A percentile compares a stretch with the other conserved stretches of the same genome.
Evolutionary conservation across 2,797 vertebrate genomes (phyloP).

Genomic region (Rhadinocentrus ornatus): DNA sequence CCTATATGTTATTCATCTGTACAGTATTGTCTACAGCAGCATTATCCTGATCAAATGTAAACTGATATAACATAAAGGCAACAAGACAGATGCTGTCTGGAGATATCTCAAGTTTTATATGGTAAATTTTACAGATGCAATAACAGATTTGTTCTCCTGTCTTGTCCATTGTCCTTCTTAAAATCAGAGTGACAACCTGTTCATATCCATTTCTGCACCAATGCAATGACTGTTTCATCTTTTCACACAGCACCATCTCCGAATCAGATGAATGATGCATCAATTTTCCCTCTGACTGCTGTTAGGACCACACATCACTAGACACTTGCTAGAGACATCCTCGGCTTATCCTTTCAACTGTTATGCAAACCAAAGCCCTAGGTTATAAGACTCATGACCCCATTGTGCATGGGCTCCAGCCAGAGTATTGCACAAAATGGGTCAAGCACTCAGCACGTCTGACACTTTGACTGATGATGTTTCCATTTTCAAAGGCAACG

Average conservation of each 20-base stretch:
- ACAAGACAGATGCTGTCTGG: constrained; percentile 44
- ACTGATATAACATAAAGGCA: constrained; percentile 26
- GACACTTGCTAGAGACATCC: constrained; percentile 33
- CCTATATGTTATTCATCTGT: constrained; percentile 21
- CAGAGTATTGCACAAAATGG: constrained; percentile 62
- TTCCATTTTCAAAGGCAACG: constrained; percentile 22
- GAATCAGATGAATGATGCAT: constrained; percentile 41
- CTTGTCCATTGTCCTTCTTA: constrained; percentile 1
- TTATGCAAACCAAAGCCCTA: constrained; percentile 46
- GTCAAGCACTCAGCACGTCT: constrained; percentile 58
- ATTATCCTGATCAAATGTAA: constrained; percentile 24
- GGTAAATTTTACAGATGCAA: constrained; percentile 33
- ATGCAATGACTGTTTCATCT: constrained; percentile 44
- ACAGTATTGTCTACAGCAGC: constrained; percentile 29
- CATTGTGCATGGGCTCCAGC: constrained; percentile 56
- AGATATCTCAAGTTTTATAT: constrained; percentile 2
- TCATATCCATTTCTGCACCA: constrained; percentile 46
- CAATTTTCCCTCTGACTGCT: constrained; percentile 27
- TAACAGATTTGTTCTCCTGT: constrained; percentile 43
- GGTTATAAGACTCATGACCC: constrained; percentile 68
- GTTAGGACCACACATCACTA: constrained; percentile 25
- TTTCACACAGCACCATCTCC: constrained; percentile 19
- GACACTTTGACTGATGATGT: constrained; percentile 46
- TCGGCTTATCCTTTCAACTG: constrained; percentile 40
- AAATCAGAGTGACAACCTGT: constrained; percentile 59